A percentile compares a stretch with the other conserved stretches of the same genome.
Evolutionary conservation across 2,113 vertebrate species (phyloP).

Genomic region (Nothobranchius kuhntae): DNA sequence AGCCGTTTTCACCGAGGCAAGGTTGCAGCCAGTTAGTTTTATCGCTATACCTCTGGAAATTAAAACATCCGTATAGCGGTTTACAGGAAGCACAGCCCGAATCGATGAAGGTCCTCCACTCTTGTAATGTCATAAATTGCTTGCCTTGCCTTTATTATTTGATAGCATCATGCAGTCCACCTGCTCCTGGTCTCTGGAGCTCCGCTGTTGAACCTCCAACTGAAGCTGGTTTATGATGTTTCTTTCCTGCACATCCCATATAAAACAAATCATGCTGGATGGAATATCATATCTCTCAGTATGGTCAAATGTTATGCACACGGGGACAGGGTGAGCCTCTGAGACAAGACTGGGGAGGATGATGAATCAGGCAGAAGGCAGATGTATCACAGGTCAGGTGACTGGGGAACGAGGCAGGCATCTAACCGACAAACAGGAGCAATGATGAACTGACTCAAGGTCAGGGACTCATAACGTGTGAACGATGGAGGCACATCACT

Average conservation of each 20-base stretch:
- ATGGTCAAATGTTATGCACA: conserved; percentile 33
- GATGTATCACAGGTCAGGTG: conserved; percentile 19
- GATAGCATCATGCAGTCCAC: conserved; percentile 24
- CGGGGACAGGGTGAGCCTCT: conserved; percentile 1
- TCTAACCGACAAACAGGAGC: conserved; percentile 5
- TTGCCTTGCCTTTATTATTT: conserved; percentile 42
- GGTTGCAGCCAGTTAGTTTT: conserved; percentile 41
- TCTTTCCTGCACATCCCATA: conserved; percentile 22
- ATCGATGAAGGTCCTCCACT: conserved; percentile 38
- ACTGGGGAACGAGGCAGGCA: conserved; percentile 4
- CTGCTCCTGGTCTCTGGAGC: conserved; percentile 32
- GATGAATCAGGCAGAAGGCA: conserved; percentile 48
- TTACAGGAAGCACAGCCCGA: conserved; percentile 12
- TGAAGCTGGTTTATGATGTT: conserved; percentile 13
- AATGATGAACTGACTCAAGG: conserved; percentile 20
- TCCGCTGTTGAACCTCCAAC: conserved; percentile 14
- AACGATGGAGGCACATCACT: not conserved
- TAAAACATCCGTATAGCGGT: conserved; percentile 39
- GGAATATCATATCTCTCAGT: conserved; percentile 35
- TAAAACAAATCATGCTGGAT: conserved; percentile 41
- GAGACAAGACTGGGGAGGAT: conserved; percentile 25
- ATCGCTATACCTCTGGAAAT: conserved; percentile 51
- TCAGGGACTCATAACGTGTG: conserved; percentile 17
- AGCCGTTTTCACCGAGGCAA: conserved; percentile 52
- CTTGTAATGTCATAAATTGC: conserved; percentile 32